A percentile compares a stretch with the other conserved stretches of the same genome.
Evolutionary conservation across 2,113 vertebrate genomes (phyloP).

Genomic region (Anoplopoma fimbria): DNA sequence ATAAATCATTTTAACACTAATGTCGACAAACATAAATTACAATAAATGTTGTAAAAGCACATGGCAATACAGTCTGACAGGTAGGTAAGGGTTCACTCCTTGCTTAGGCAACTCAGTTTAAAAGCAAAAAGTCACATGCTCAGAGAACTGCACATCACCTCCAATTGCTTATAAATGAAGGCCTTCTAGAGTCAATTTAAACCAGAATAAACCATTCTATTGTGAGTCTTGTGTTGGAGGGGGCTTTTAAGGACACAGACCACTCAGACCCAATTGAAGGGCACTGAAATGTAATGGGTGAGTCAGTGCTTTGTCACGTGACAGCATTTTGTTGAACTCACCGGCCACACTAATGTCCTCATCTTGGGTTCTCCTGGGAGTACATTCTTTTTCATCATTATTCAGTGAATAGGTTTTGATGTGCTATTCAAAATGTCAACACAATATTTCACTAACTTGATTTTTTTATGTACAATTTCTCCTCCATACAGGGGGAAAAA

Average conservation of each 20-base stretch:
- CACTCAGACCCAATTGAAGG: neutral
- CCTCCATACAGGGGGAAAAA: no score
- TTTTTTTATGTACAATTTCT: no score
- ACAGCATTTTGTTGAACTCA: neutral
- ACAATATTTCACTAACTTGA: neutral
- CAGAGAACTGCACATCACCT: neutral
- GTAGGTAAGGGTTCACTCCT: neutral
- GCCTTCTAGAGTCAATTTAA: neutral
- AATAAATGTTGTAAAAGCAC: neutral
- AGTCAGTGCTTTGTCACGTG: neutral
- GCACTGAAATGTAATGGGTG: neutral
- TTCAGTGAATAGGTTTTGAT: neutral
- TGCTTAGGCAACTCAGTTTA: no score
- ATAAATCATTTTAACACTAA: neutral
- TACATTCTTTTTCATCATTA: neutral
- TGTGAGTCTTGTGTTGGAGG: neutral
- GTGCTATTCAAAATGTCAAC: neutral
- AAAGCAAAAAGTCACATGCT: neutral
- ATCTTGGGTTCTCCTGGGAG: neutral
- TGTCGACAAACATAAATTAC: neutral
- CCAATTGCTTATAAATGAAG: neutral
- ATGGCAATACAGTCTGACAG: neutral
- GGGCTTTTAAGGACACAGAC: neutral
- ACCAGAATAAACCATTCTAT: neutral
- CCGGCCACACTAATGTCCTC: no score